Percentiles rank a stretch among this genome's conserved stretches.
Conservation (phyloP, 1,140 invertebrate species). For the Caerostris extrusa region DNA sequence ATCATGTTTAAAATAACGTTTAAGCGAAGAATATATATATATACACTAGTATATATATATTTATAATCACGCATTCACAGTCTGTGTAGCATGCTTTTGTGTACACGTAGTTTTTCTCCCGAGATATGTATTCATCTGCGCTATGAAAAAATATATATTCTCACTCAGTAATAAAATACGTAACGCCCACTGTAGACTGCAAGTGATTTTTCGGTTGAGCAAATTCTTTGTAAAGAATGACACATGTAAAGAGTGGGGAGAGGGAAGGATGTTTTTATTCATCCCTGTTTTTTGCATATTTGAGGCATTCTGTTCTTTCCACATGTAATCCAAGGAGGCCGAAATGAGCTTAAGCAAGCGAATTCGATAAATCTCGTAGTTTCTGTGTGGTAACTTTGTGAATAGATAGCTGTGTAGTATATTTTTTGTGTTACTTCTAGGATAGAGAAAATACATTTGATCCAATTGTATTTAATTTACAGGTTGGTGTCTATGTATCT, state of each 20-base stretch:
- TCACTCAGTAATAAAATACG: background rate
- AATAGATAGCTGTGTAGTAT: too few relatives aligned
- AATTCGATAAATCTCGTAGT: background rate
- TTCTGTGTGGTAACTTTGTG: background rate
- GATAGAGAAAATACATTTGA: too few relatives aligned
- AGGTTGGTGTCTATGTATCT: too few relatives aligned
- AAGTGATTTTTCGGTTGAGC: conserved; percentile 28
- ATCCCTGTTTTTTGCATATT: background rate
- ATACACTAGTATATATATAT: too few relatives aligned
- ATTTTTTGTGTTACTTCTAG: too few relatives aligned
- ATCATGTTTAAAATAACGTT: too few relatives aligned
- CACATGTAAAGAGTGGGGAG: conserved; percentile 15
- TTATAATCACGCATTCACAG: background rate
- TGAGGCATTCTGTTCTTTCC: background rate
- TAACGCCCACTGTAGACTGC: background rate
- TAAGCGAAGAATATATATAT: too few relatives aligned
- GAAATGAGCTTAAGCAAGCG: background rate
- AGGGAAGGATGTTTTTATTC: background rate
- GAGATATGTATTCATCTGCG: conserved; percentile 14
- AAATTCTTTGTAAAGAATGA: conserved; percentile 30
- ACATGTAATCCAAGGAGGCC: background rate
- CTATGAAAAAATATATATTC: background rate
- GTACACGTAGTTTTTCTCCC: background rate
- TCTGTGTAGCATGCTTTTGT: background rate
- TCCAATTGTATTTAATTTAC: too few relatives aligned